phyloP scores from a whole-genome alignment of 2,888 invertebrate species.

The Seladonia tumulorum region DNA sequence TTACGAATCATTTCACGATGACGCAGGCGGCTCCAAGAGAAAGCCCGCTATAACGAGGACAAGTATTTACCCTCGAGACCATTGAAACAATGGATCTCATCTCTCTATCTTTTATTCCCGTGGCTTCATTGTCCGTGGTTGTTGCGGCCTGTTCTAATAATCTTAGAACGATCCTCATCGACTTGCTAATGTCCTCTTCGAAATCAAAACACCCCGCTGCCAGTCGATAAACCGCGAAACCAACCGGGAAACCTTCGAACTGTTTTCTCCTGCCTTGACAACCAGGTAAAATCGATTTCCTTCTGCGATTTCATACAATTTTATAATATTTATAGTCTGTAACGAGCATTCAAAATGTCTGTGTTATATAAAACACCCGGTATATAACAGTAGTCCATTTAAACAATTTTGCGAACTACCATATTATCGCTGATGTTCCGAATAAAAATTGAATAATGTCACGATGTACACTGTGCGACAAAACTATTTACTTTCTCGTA shows the following conservation, averaged over 20 bases:
- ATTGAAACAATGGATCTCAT: constrained; percentile 68
- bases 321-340: background rate
- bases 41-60: constrained; percentile 66
- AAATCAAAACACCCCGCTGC: constrained; percentile 16
- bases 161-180: constrained; percentile 55
- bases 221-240: background rate
- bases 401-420: too few species aligned
- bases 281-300: background rate
- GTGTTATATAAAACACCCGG: background rate
- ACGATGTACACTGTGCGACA: too few species aligned
- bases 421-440: background rate
- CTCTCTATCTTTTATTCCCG: constrained; percentile 70
- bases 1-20: constrained; percentile 68
- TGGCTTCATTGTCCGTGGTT: constrained; percentile 54
- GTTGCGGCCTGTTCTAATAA: constrained; percentile 53
- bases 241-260: background rate
- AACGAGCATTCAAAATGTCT: background rate
- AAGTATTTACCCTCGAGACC: constrained; percentile 73
- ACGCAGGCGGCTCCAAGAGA: constrained; percentile 34
- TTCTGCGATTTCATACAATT: background rate
- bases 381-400: too few species aligned
- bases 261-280: background rate
- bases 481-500: background rate
- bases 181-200: constrained; percentile 48
- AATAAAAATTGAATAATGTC: background rate